A percentile compares a stretch with the other conserved stretches of the same genome.
These are phyloP conservation scores for Erpobdella octoculata DNA, from an alignment of 2,888 invertebrate genomes.

Conservation along the genomic window DNA sequence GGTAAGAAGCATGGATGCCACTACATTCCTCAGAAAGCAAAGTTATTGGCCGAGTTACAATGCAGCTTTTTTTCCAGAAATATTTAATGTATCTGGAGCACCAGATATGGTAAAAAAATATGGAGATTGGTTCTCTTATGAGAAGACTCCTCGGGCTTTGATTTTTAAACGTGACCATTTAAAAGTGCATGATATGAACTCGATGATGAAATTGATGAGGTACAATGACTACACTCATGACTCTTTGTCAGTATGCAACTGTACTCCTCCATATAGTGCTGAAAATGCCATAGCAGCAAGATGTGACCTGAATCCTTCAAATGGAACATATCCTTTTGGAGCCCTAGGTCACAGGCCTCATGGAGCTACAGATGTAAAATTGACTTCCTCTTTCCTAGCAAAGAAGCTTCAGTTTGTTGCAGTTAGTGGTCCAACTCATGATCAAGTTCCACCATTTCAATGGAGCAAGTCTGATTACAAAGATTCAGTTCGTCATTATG, in stretches of 20 bases:
- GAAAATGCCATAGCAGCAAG: slow-evolving; percentile 67
- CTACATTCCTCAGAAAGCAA: slow-evolving; percentile 59
- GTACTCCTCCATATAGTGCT: slow-evolving; percentile 65
- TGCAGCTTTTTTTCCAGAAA: slow-evolving; percentile 60
- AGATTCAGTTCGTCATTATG: slow-evolving; percentile 60
- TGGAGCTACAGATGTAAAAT: slow-evolving; percentile 66
- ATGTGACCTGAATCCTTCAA: slow-evolving; percentile 64
- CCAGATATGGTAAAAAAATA: slow-evolving; percentile 56
- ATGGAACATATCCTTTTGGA: slow-evolving; percentile 65
- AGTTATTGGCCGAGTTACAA: slow-evolving; percentile 71
- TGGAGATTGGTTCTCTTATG: slow-evolving; percentile 62
- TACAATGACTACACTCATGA: slow-evolving; percentile 68
- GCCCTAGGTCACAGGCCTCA: slow-evolving; percentile 64
- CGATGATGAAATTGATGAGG: slow-evolving; percentile 59
- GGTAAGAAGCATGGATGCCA: slow-evolving; percentile 61
- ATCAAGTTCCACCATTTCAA: slow-evolving; percentile 65
- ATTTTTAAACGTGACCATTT: slow-evolving; percentile 61
- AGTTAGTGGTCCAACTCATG: slow-evolving; percentile 58
- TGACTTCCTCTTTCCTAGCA: slow-evolving; percentile 41
- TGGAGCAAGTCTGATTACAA: slow-evolving; percentile 67
- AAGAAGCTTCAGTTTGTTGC: slow-evolving; percentile 57
- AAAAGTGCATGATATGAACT: slow-evolving; percentile 57
- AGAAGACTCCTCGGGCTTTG: slow-evolving; percentile 61
- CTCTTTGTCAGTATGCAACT: slow-evolving; percentile 62
- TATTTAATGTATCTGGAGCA: slow-evolving; percentile 62